A percentile compares a stretch with the other conserved stretches of the same genome.
phyloP scores from a whole-genome alignment of 2,888 invertebrate genomes.

The Leptopilina drosophilae region DNA sequence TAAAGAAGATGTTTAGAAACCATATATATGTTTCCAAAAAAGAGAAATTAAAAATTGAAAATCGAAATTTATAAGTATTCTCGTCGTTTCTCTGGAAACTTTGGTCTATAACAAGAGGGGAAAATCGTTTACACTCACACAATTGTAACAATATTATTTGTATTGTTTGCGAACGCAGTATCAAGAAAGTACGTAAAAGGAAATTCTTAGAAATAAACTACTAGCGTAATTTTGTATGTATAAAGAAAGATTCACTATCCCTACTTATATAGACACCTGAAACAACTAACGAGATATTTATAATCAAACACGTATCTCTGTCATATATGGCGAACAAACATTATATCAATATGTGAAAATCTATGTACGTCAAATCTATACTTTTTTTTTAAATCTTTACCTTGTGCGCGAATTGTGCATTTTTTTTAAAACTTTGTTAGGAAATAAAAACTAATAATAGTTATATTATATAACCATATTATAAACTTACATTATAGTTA shows the following conservation, averaged over 20 bases:
- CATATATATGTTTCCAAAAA: too few species aligned
- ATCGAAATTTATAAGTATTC: too few species aligned
- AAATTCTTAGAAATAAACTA: slow-evolving; percentile 55
- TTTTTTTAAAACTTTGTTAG: too few species aligned
- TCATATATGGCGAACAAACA: slow-evolving; percentile 66
- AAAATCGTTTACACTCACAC: not conserved
- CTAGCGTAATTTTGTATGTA: slow-evolving; percentile 47
- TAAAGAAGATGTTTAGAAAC: too few species aligned
- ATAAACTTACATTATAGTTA: too few species aligned
- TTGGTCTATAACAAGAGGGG: not conserved
- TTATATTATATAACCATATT: too few species aligned
- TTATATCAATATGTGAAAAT: slow-evolving; percentile 65
- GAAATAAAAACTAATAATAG: too few species aligned
- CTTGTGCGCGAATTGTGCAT: slow-evolving; percentile 11
- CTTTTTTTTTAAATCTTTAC: slow-evolving; percentile 44
- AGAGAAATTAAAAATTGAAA: too few species aligned
- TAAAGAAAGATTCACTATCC: slow-evolving; percentile 60
- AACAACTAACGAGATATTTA: slow-evolving; percentile 68
- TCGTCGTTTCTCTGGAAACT: too few species aligned
- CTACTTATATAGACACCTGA: slow-evolving; percentile 66
- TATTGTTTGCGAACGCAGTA: not conserved
- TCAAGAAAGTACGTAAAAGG: not conserved
- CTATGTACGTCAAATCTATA: slow-evolving; percentile 61
- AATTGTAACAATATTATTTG: not conserved
- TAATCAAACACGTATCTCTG: slow-evolving; percentile 66